A percentile compares a stretch with the other conserved stretches of the same genome.
phyloP scores from a whole-genome alignment of 2,888 invertebrate genomes.

The Ectemnius continuus region DNA sequence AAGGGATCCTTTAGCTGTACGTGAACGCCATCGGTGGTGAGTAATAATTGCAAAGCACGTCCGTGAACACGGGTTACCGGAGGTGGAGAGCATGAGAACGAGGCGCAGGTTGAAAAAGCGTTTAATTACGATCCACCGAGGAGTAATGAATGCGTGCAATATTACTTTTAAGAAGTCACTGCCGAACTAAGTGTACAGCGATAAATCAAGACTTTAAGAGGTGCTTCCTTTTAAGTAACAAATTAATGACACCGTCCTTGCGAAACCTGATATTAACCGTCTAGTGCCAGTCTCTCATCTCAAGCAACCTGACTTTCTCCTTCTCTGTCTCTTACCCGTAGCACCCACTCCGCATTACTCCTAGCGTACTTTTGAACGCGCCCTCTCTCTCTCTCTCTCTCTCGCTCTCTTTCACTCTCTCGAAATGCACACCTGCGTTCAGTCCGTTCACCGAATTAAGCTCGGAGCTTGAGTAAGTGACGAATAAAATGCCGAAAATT shows the following conservation, averaged over 20 bases:
- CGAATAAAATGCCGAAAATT: conserved; percentile 17
- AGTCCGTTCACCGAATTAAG: not conserved
- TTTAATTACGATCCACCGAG: conserved; percentile 19
- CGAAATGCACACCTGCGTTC: not conserved
- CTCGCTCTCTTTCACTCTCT: not conserved
- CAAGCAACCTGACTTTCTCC: too few species aligned
- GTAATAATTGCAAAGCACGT: conserved; percentile 26
- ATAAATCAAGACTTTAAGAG: conserved; percentile 23
- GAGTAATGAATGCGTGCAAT: conserved; percentile 17
- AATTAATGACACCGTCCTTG: conserved; percentile 27
- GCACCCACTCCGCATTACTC: not conserved
- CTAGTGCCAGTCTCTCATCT: too few species aligned
- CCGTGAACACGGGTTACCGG: not conserved
- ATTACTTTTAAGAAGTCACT: conserved; percentile 27
- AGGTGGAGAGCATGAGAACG: conserved; percentile 15
- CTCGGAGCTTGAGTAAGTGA: not conserved
- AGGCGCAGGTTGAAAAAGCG: conserved; percentile 11
- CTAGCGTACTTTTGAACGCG: not conserved
- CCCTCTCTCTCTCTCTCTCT: not conserved
- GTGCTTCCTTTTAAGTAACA: not conserved
- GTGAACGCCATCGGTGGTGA: conserved; percentile 4
- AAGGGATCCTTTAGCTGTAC: conserved; percentile 35
- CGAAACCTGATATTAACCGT: conserved; percentile 24
- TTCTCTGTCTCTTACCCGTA: too few species aligned
- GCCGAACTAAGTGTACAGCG: conserved; percentile 13